phyloP scores from a whole-genome alignment of 1,140 invertebrate genomes.

The Heterodera carotae region DNA sequence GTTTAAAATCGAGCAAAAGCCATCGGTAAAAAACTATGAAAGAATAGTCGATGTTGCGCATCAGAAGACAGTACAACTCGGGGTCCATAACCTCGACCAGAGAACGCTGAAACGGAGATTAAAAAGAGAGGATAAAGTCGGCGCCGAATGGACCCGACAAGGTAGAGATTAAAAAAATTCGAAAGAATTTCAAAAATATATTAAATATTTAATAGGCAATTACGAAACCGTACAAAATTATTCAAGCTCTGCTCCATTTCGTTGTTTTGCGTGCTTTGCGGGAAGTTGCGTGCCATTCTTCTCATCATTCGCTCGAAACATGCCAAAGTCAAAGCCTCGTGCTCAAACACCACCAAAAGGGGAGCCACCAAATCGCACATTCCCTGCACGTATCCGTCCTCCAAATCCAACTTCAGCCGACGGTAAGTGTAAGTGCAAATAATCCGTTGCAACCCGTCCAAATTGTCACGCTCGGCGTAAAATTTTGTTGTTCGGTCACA shows the following conservation, averaged over 20 bases:
- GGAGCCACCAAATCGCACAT: slow-evolving; percentile 86
- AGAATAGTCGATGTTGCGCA: slow-evolving; percentile 90
- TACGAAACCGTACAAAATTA: slow-evolving; percentile 11
- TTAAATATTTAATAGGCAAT: no score
- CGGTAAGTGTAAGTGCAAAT: slow-evolving; percentile 97
- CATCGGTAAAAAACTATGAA: slow-evolving; percentile 85
- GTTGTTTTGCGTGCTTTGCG: slow-evolving; percentile 72
- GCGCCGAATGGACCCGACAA: no score
- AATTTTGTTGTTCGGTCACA: slow-evolving; percentile 91
- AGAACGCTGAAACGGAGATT: slow-evolving; percentile 70
- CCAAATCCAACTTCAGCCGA: slow-evolving; percentile 71
- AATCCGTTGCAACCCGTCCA: slow-evolving; percentile 89
- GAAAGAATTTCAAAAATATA: no score
- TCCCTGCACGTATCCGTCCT: slow-evolving; percentile 74
- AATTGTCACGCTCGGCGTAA: slow-evolving; percentile 79
- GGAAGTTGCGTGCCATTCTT: slow-evolving; percentile 86
- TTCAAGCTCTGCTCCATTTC: slow-evolving; percentile 28
- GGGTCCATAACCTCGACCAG: slow-evolving; percentile 80
- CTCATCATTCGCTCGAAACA: slow-evolving; percentile 88
- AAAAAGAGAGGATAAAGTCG: not conserved
- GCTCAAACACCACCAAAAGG: slow-evolving; percentile 84
- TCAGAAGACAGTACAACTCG: slow-evolving; percentile 89
- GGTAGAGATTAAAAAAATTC: no score
- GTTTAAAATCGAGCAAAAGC: slow-evolving; percentile 79
- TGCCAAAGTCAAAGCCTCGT: slow-evolving; percentile 83